These are phyloP conservation scores for Pinna nobilis DNA, from an alignment of 1,140 invertebrate species.

Conservation along the genomic window DNA sequence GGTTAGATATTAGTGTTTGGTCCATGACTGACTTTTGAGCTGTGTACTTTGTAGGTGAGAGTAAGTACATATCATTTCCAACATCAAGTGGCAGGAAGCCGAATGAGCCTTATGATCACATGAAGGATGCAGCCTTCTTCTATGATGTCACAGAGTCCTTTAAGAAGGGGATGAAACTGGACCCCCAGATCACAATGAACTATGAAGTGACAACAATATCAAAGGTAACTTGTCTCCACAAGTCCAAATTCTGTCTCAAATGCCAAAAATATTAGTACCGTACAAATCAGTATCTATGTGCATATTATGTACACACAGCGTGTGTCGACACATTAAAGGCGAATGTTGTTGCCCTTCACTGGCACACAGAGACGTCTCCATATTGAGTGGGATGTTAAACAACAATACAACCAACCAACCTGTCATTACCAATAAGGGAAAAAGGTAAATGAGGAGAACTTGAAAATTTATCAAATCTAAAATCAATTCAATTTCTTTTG, in stretches of 20 bases:
- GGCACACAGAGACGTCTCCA: neutral
- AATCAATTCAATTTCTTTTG: no score
- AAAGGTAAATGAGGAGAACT: no score
- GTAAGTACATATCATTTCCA: conserved; percentile 52
- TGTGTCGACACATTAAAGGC: neutral
- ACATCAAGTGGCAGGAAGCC: conserved; percentile 39
- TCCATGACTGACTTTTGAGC: neutral
- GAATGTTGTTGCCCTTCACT: neutral
- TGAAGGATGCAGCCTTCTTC: conserved; percentile 63
- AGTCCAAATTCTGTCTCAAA: neutral
- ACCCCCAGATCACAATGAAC: conserved; percentile 43
- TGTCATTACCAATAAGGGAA: no score
- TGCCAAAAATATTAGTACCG: neutral
- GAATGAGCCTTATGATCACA: conserved; percentile 61
- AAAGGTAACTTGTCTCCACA: no score
- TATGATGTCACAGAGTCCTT: conserved; percentile 62
- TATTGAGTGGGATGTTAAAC: no score
- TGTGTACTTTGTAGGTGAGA: conserved; percentile 38
- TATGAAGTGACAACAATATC: conserved; percentile 61
- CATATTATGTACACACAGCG: neutral
- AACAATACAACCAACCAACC: no score
- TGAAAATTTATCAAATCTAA: no score
- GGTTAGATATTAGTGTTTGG: no score
- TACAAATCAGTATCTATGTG: neutral
- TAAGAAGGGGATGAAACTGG: conserved; percentile 58